Base-by-base conservation (phyloP, 2,888 invertebrate species). In the Clunio marinus region DNA sequence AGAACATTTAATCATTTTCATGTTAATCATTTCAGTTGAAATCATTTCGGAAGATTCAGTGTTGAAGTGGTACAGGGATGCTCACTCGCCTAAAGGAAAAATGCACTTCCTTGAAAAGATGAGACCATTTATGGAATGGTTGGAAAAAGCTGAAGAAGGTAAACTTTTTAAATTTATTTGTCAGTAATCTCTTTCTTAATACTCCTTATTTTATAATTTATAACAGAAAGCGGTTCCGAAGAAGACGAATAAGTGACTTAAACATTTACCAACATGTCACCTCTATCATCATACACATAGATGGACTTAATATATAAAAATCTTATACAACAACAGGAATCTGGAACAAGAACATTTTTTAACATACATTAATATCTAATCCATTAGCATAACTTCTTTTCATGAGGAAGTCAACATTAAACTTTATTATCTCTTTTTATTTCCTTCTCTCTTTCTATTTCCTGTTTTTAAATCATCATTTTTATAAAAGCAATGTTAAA, bases 51-150 rank as follows among this genome's bases (percentile, higher is more conserved):
- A 97, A 83, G 96, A 94, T 82, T 89, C 90, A 72, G 95, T 97
- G 77, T 83, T 96, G 75, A 93, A 92, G 81, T 97, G 97, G 96
- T 96, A 93, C 83, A 92, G 92, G 79, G 94, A 95, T 74, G 87
- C 90, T 73, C 95, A 93, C 82, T 92, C 92, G 73, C 83, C 86
- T 74, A 97, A 96, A 82, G 97, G 97, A 74, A 96, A 96, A 83
- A 89, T 93, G 85, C 91, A 96, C 84, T 97, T 97, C 84, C 87
- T 96, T 74, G 96, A 96, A 77, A 96, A 97, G 83, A 96, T 96
- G 93, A 94, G 93, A 81, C 91, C 92, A 82, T 96, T 97, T 78
- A 87, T 96, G 67, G 96, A 97, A 81, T 97, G 96, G 96, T 84
- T 97, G 72, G 92, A 96, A 80, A 96, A 88, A 81, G 96, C 97